Evolutionary conservation across 2,888 invertebrate species (phyloP), one percentile per base, ranked within the genome.

Genomic region (Penaeus monodon): DNA sequence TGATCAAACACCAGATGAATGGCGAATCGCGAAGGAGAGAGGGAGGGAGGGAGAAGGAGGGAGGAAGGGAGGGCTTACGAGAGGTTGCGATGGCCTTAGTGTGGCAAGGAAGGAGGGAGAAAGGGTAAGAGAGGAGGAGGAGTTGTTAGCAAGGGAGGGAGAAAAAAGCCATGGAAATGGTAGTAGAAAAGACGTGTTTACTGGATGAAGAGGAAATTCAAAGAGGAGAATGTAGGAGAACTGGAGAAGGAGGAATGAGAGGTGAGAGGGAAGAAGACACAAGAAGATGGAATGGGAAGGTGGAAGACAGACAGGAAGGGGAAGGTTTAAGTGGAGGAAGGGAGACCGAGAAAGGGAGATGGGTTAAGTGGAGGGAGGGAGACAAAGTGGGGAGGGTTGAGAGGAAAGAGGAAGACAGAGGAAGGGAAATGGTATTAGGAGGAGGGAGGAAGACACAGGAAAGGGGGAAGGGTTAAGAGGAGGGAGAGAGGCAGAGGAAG

Each of bases 31-130:
- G 57, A 57, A 57, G 57, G 29, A 49, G 49, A 49, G 22, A 22
- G 78, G 49, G 57, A 49, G 22, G 7, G 78, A 78, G 78, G 27
- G 49, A 49, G 78, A 49, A 57, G 29, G 73, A 38, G 29, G 73
- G 29, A 14, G 29, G 24, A 20, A 57, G 57, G 57, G 57, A 57
- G 78, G 49, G 78, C 22, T 24, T 20, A 57, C 38, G 78, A 29
- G 73, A 38, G 73, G 73, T 8, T 22, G 29, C 12, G 57, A 57
- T 57, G 57, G 57, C 17, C 57, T 57, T 57, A 57, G 57, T 57
- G 57, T 57, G 57, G 57, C 17, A 17, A 57, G 17, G 57, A 49
- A 49, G 78, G 22, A 29, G 63, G 78, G 49, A 57, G 29, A 38
- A 38, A 22, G 73, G 29, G 17, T 22, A 29, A 29, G 29, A 68